Evolutionary conservation across 1,140 invertebrate genomes (phyloP), one percentile per base, ranked within the genome.

Genomic region (Drosophila baimaii): DNA sequence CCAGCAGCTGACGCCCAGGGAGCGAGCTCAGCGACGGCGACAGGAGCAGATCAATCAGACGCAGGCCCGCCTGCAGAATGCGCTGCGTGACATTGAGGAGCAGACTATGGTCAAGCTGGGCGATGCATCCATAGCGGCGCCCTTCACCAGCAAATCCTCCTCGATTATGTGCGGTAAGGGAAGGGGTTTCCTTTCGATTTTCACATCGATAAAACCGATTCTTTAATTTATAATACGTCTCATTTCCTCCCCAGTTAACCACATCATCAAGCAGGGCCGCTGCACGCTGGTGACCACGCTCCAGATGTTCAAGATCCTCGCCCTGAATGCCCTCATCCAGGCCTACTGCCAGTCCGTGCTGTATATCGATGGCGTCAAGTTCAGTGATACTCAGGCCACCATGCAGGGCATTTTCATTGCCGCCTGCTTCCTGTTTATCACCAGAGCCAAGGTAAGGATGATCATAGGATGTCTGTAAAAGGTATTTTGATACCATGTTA

Each of bases 281-380:
- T 99, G 99, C 92, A 99, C 99, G 0, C 93, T 99, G 39, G 99
- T 99, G 0, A 99, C 98, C 2, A 99, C 99, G 0, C 93, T 99
- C 41, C 99, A 99, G 93, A 99, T 99, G 99, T 99, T 99, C 92
- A 99, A 99, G 94, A 99, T 99, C 78, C 93, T 99, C 37, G 99
- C 99, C 0, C 92, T 99, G n/a, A 99, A 99, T 93, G 98, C 99
- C 0, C 94, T 99, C 1, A 98, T 99, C 62, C 93, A 99, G 41
- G 99, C 99, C 0, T 99, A 99, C 93, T 98, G 98, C 92, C 98
- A 99, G 93, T 99, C 98, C 25, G 99, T 99, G 9, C 93, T 99
- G 1, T 99, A 99, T 92, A 94, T 99, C 66, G 98, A 99, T 93
- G 98, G 98, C 25, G 97, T 99, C 55, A 99, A 99, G 93, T 98